These are phyloP conservation scores for Dryoscopus gambensis DNA, from an alignment of 2,113 vertebrate genomes.

Conservation along the genomic window DNA sequence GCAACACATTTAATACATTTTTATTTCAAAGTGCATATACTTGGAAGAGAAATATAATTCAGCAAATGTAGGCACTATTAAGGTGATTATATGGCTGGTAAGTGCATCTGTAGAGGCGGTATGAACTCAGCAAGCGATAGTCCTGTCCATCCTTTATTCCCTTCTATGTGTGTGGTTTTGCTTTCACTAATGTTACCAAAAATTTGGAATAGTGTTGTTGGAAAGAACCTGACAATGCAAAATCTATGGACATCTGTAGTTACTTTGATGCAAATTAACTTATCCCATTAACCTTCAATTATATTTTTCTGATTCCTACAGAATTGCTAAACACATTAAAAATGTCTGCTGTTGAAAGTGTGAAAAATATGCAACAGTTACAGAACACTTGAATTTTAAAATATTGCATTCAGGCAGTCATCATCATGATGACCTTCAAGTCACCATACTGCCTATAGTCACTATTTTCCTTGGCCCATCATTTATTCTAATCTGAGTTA, in stretches of 20 bases:
- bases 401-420: not conserved
- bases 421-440: not conserved
- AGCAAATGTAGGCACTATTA: not conserved
- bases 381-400: conserved; percentile 8
- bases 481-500: conserved; percentile 16
- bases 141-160: not conserved
- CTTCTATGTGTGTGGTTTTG: not conserved
- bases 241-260: not conserved
- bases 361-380: conserved; percentile 43
- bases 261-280: conserved; percentile 9
- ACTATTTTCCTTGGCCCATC: not conserved
- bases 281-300: not conserved
- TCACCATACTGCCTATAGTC: not conserved
- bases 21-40: conserved; percentile 49
- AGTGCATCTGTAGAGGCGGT: not conserved
- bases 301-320: not conserved
- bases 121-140: not conserved
- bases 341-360: not conserved
- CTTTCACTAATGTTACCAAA: not conserved
- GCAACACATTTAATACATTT: conserved; percentile 59
- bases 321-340: not conserved
- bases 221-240: not conserved
- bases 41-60: conserved; percentile 47
- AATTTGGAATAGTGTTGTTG: not conserved
- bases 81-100: not conserved